Evolutionary conservation across 2,113 vertebrate species (phyloP).

Genomic region (Hemicordylus capensis): DNA sequence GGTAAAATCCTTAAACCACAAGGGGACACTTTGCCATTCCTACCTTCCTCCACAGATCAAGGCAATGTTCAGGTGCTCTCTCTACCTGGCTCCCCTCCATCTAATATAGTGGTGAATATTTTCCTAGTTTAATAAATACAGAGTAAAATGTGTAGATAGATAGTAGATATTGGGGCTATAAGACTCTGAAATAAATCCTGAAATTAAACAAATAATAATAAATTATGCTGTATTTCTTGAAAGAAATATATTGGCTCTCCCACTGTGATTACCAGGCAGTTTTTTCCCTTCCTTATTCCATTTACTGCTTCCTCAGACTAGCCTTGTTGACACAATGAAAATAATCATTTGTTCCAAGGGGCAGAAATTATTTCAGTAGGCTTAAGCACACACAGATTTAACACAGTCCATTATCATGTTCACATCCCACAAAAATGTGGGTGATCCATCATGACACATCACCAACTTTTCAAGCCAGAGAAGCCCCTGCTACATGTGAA

Average conservation of each 20-base stretch:
- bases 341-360: slow-evolving; percentile 30
- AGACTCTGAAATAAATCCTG: neutral
- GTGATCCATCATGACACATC: slow-evolving; percentile 54
- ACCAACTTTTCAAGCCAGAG: slow-evolving; percentile 49
- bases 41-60: neutral
- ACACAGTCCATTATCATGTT: slow-evolving; percentile 51
- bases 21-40: no score
- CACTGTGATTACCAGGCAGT: neutral
- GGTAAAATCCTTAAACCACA: no score
- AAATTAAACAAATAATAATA: slow-evolving; percentile 28
- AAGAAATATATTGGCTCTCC: neutral
- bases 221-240: slow-evolving; percentile 37
- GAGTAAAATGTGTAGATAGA: neutral
- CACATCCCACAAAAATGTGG: slow-evolving; percentile 38
- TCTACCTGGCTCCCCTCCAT: neutral
- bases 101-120: neutral
- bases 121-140: neutral
- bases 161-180: neutral
- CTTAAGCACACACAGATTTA: slow-evolving; percentile 32
- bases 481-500: slow-evolving; percentile 37
- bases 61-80: neutral
- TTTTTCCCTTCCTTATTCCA: slow-evolving; percentile 7
- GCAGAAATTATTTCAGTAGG: slow-evolving; percentile 49
- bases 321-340: slow-evolving; percentile 56
- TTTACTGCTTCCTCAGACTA: slow-evolving; percentile 51